phyloP scores from a whole-genome alignment of 2,888 invertebrate genomes.

The Endotricha flammealis region DNA sequence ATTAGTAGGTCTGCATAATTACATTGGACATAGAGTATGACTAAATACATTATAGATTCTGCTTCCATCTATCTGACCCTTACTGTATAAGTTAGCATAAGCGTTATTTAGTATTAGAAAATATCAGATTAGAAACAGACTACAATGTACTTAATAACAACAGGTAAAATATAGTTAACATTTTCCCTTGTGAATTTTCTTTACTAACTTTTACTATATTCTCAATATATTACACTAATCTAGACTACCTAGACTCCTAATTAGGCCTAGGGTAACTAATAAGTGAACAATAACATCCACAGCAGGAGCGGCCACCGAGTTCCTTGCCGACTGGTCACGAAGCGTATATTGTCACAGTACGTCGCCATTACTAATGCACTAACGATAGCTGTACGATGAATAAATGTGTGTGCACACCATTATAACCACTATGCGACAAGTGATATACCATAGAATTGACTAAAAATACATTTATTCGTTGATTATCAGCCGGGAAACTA shows the following conservation, averaged over 20 bases:
- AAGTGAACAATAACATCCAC: constrained; percentile 42
- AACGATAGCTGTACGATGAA: constrained; percentile 26
- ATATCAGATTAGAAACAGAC: no score
- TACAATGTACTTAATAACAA: no score
- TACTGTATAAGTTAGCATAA: no score
- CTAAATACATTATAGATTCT: no score
- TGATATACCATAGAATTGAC: constrained; percentile 5
- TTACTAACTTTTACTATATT: not conserved
- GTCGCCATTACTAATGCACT: constrained; percentile 57
- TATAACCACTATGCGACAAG: constrained; percentile 1
- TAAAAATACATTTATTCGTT: constrained; percentile 36
- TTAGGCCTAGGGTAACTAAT: constrained; percentile 25
- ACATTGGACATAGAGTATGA: no score
- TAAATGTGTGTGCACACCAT: constrained; percentile 21
- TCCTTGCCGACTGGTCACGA: constrained; percentile 57
- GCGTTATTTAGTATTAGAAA: no score
- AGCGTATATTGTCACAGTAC: constrained; percentile 68
- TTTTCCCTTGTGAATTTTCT: no score
- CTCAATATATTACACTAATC: no score
- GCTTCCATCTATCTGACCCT: no score
- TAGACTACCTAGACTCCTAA: not conserved
- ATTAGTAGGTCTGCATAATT: no score
- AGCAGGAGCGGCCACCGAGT: constrained; percentile 62
- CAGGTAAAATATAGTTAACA: no score
- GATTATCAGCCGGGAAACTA: constrained; percentile 34